A percentile compares a stretch with the other conserved stretches of the same genome.
Evolutionary conservation across 2,113 vertebrate genomes (phyloP).

Genomic region (Sinocyclocheilus grahami): DNA sequence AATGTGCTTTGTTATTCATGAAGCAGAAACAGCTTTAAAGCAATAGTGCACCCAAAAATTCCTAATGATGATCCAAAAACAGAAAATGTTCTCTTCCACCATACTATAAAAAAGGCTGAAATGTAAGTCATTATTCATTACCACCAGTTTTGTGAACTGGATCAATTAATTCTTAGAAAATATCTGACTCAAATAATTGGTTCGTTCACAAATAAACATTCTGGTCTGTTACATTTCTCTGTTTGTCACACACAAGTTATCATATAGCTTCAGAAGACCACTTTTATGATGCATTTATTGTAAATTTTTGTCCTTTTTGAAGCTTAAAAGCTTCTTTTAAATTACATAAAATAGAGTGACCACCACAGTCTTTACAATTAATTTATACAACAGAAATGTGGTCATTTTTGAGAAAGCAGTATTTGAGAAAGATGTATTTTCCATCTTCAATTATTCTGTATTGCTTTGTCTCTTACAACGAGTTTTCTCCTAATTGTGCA

Average conservation of each 20-base stretch:
- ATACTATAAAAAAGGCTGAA: neutral
- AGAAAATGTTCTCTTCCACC: neutral
- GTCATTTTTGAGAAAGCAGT: neutral
- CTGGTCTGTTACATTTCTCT: neutral
- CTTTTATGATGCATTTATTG: neutral
- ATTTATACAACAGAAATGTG: neutral
- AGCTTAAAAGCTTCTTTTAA: neutral
- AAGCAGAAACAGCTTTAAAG: neutral
- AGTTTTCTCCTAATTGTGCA: constrained; percentile 23
- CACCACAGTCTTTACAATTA: neutral
- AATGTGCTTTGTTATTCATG: neutral
- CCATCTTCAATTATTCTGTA: neutral
- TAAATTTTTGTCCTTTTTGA: neutral
- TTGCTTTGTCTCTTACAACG: neutral
- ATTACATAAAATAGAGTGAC: neutral
- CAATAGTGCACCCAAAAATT: neutral
- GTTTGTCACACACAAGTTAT: neutral
- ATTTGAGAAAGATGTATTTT: neutral
- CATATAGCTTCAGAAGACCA: neutral
- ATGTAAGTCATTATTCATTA: neutral
- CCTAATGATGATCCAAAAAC: neutral
- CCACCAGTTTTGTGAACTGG: neutral
- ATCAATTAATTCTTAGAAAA: neutral
- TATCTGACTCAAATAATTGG: neutral
- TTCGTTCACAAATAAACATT: neutral